Percentiles rank a stretch among this genome's conserved stretches.
Evolutionary conservation across 1,140 invertebrate species (phyloP).

Genomic region (Himalopsyche phryganea): DNA sequence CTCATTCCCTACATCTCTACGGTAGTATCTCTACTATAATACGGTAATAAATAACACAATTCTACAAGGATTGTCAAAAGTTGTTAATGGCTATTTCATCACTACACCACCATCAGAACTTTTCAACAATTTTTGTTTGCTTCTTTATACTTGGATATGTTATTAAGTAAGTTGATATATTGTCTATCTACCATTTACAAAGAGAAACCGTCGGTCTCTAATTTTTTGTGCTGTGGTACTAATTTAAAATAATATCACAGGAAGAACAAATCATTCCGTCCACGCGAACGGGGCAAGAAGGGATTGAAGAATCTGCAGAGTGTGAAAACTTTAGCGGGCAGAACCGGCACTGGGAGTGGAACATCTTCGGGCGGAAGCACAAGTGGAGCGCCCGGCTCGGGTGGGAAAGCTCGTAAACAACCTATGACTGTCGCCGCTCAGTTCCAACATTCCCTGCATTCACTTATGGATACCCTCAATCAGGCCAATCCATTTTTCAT

Average conservation of each 20-base stretch:
- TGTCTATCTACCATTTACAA: no score
- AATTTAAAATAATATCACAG: conserved; percentile 50
- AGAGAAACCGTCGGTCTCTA: no score
- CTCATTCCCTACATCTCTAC: no score
- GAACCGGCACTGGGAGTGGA: conserved; percentile 53
- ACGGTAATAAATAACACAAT: no score
- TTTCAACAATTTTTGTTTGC: no score
- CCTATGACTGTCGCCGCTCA: conserved; percentile 90
- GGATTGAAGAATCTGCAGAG: conserved; percentile 85
- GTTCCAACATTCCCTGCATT: conserved; percentile 88
- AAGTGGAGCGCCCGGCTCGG: conserved; percentile 47
- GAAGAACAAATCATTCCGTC: conserved; percentile 87
- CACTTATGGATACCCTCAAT: conserved; percentile 90
- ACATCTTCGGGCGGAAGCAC: conserved; percentile 39
- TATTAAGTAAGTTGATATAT: no score
- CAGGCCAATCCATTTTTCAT: conserved; percentile 97
- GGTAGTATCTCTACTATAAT: no score
- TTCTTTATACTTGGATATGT: no score
- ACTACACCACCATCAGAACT: no score
- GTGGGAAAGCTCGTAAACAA: conserved; percentile 76
- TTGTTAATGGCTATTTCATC: no score
- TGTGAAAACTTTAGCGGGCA: conserved; percentile 80
- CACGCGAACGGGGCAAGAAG: conserved; percentile 73
- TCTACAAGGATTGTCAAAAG: no score
- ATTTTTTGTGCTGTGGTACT: no score